Conservation (phyloP, 1,140 invertebrate species). For the Microplitis demolitor region DNA sequence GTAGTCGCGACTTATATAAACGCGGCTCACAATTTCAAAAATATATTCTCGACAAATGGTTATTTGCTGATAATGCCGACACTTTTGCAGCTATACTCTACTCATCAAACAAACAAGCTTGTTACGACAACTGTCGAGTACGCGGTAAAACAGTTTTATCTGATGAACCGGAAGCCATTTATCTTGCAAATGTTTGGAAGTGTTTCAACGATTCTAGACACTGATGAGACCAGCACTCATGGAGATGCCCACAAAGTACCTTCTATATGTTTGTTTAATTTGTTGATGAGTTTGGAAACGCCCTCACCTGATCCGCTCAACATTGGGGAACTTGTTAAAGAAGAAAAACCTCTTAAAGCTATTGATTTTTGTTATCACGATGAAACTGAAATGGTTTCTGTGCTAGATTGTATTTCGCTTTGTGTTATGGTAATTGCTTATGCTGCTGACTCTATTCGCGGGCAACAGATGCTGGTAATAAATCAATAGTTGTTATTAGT, state of each 20-base stretch:
- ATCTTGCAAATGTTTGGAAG: slow-evolving; percentile 99
- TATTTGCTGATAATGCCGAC: slow-evolving; percentile 98
- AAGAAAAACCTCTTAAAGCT: slow-evolving; percentile 94
- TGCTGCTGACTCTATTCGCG: slow-evolving; percentile 91
- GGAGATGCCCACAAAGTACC: slow-evolving; percentile 93
- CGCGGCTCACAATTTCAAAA: slow-evolving; percentile 97
- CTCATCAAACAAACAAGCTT: slow-evolving; percentile 95
- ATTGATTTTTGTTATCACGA: slow-evolving; percentile 98
- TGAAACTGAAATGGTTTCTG: slow-evolving; percentile 92
- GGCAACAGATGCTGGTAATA: slow-evolving; percentile 93
- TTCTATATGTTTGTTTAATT: slow-evolving; percentile 86
- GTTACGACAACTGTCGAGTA: slow-evolving; percentile 96
- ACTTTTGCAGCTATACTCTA: slow-evolving; percentile 93
- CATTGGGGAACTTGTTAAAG: slow-evolving; percentile 93
- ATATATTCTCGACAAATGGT: slow-evolving; percentile 97
- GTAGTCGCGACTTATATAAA: slow-evolving; percentile 98
- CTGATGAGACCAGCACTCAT: slow-evolving; percentile 83
- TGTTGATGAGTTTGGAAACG: slow-evolving; percentile 90
- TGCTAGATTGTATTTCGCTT: slow-evolving; percentile 91
- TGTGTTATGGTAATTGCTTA: slow-evolving; percentile 98
- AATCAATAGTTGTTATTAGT: background rate
- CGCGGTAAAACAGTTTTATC: slow-evolving; percentile 97
- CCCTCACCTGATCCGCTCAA: slow-evolving; percentile 92
- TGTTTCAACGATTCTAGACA: slow-evolving; percentile 93
- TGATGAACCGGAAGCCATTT: slow-evolving; percentile 98